Base-by-base conservation (phyloP, 2,113 vertebrate species). In the Hipposideros armiger region DNA sequence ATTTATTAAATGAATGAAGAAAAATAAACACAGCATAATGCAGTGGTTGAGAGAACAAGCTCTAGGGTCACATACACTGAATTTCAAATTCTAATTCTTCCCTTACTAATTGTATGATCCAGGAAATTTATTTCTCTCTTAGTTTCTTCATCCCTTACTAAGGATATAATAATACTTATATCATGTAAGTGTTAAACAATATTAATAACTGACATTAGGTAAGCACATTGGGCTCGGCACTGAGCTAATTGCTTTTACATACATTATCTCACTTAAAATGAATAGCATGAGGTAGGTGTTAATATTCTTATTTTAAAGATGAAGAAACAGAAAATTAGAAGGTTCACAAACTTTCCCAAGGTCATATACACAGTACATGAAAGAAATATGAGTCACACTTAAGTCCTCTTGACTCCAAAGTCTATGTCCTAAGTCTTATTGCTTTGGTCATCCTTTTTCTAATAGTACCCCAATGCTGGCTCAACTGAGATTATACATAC, bases 101-200 rank as follows among this genome's bases (percentile, higher is more conserved):
- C 13, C 6, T 58, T 73, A 66, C 47, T 84, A 28, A 6, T 69
- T 76, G 13, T 85, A 52, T 73, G 47, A 87, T 50, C 10, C 24
- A 20, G 13, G 24, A 13, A 76, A 56, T 47, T 56, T 82, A 70
- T 47, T 83, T 83, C 15, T 77, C 17, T 90, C 10, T 26, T 66
- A 42, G 15, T 93, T 52, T 87, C 17, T 24, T 87, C 47, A 83
- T 90, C 11, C 11, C 28, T 2, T 90, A 22, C 2, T 40, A 78
- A 42, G 26, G 28, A 93, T 11, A 36, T 32, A 74, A 67, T 67
- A 74, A 81, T 95, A 15, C 19, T 87, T 50, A 45, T 20, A 8
- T 85, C 13, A 60, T 52, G 36, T 58, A 52, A n/a, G 69, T 90
- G 32, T 40, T 85, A 30, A 81, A 90, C 36, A 95, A 81, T 92